These are phyloP conservation scores for Mongoloraphidia duomilia DNA, from an alignment of 2,888 invertebrate species.

Conservation along the genomic window DNA sequence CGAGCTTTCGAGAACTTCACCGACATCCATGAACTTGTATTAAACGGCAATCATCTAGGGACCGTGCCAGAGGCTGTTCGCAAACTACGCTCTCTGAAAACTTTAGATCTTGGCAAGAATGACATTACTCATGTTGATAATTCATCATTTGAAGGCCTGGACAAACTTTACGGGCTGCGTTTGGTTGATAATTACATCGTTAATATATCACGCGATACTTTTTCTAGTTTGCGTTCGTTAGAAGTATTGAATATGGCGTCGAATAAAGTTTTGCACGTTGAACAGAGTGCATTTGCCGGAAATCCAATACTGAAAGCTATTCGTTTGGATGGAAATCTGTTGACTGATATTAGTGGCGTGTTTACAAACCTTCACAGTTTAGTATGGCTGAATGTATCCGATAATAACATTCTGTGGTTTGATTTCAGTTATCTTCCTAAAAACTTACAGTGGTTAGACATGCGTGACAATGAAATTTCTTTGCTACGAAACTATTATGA, in stretches of 20 bases:
- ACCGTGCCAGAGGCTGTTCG: conserved; percentile 57
- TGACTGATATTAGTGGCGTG: conserved; percentile 63
- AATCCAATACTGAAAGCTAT: conserved; percentile 61
- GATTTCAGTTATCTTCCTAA: conserved; percentile 66
- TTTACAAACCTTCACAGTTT: conserved; percentile 59
- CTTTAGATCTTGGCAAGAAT: conserved; percentile 71
- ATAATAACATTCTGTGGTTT: conserved; percentile 64
- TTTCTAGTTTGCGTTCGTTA: conserved; percentile 52
- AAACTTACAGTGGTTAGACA: conserved; percentile 65
- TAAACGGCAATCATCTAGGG: conserved; percentile 57
- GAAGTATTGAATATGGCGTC: conserved; percentile 68
- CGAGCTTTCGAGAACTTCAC: conserved; percentile 65
- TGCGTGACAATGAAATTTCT: conserved; percentile 65
- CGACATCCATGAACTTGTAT: conserved; percentile 59
- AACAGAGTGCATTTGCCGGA: conserved; percentile 61
- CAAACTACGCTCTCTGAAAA: conserved; percentile 53
- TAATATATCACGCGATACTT: conserved; percentile 60
- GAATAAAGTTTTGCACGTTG: conserved; percentile 62
- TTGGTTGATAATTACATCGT: conserved; percentile 67
- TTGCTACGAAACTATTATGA: conserved; percentile 61
- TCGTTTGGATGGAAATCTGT: conserved; percentile 61
- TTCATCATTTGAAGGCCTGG: conserved; percentile 57
- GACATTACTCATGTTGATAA: conserved; percentile 55
- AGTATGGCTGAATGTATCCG: conserved; percentile 68
- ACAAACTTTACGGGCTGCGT: conserved; percentile 58